Base-by-base conservation (phyloP, 2,888 invertebrate genomes). In the Anaspis maculata region DNA sequence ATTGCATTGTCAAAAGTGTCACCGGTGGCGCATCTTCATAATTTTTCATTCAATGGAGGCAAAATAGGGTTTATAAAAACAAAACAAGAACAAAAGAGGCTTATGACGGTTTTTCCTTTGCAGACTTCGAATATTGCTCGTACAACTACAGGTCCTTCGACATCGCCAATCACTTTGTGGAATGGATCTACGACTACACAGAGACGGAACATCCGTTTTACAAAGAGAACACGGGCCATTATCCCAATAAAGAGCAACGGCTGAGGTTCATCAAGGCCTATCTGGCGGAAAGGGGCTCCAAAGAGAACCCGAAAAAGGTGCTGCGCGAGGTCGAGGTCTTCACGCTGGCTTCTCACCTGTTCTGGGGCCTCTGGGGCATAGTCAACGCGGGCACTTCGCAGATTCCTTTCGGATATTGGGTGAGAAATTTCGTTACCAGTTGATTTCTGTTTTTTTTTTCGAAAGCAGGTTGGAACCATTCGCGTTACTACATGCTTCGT, bases 351-450 rank as follows among this genome's bases (percentile, higher is more conserved):
- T 87, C 90, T 27, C 91, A 97, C 62, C 77, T 96, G 37, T 84
- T 96, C 60, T 98, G 97, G 97, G 76, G 79, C 1, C 71, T 96
- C 0, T 97, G 97, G 97, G 80, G 84, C 2, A 73, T 92, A 16
- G 83, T 90, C 9, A 92, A 92, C 62, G 87, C 87, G 0, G 80
- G 81, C 40, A 81, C 80, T 27, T 88, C 91, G 2, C 79, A 85
- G 56, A 95, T 95, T 52, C 83, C 88, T 11, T 96, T 96, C 57
- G 94, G 92, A 34, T 95, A 95, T 59, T 87, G 89, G 89, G 92
- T n/a, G n/a, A n/a, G n/a, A n/a, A n/a, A n/a, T n/a, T n/a, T n/a
- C n/a, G n/a, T n/a, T n/a, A n/a, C n/a, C n/a, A n/a, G n/a, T n/a
- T n/a, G n/a, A n/a, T n/a, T n/a, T n/a, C n/a, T n/a, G n/a, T n/a